phyloP scores from a whole-genome alignment of 2,888 invertebrate species.

The Melanotus villosus region DNA sequence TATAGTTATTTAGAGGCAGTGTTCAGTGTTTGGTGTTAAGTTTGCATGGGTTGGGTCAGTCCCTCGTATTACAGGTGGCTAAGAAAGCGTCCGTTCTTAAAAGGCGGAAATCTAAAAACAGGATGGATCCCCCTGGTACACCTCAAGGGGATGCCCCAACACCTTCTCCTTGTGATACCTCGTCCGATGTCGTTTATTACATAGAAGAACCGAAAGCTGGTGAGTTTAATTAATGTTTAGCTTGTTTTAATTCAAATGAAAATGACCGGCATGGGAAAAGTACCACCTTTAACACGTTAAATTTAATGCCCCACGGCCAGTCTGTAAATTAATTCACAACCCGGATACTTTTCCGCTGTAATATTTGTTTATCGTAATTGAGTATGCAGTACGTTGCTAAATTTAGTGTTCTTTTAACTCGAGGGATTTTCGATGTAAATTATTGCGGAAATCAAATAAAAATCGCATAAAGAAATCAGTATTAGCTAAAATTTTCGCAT shows the following conservation, averaged over 20 bases:
- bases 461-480: not conserved
- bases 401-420: not conserved
- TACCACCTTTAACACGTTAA: not conserved
- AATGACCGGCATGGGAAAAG: not conserved
- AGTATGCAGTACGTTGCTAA: not conserved
- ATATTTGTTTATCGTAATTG: conserved; percentile 2
- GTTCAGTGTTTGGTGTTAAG: conserved; percentile 68
- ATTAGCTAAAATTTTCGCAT: conserved; percentile 8
- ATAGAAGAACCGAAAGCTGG: conserved; percentile 76
- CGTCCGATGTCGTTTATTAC: conserved; percentile 77
- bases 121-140: conserved; percentile 72
- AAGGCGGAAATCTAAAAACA: conserved; percentile 77
- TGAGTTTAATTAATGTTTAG: conserved; percentile 60
- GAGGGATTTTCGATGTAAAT: not conserved
- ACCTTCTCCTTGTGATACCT: conserved; percentile 69
- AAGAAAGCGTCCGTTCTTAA: conserved; percentile 82
- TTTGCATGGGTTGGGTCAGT: conserved; percentile 73
- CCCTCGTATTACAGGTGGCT: conserved; percentile 81
- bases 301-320: not conserved
- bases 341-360: not conserved
- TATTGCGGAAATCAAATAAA: conserved; percentile 9
- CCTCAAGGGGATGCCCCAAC: conserved; percentile 58
- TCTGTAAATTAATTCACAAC: not conserved
- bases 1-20: conserved; percentile 62
- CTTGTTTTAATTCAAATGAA: no score